phyloP scores from a whole-genome alignment of 2,888 invertebrate genomes.

The Notodromas monacha region DNA sequence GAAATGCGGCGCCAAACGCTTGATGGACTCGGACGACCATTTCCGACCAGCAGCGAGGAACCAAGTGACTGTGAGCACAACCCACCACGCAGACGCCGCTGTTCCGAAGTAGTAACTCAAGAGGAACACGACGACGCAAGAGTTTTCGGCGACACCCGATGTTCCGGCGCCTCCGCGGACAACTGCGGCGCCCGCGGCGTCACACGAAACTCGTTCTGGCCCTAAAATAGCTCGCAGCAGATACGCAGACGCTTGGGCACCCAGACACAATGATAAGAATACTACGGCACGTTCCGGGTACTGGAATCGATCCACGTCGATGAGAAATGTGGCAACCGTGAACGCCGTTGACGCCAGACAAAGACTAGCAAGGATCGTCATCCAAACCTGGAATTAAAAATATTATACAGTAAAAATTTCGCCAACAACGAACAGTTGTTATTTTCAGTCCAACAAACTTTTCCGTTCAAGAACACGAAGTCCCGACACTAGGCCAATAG shows the following conservation, averaged over 20 bases:
- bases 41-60: constrained; percentile 15
- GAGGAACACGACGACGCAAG: constrained; percentile 35
- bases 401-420: constrained; percentile 29
- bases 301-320: constrained; percentile 17
- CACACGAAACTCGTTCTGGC: constrained; percentile 18
- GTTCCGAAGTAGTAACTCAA: constrained; percentile 41
- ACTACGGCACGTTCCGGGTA: constrained; percentile 19
- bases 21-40: constrained; percentile 18
- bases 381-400: constrained; percentile 40
- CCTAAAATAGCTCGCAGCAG: constrained; percentile 15
- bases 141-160: constrained; percentile 21
- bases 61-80: constrained; percentile 18
- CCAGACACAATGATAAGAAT: constrained; percentile 17
- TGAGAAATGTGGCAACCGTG: constrained; percentile 17
- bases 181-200: constrained; percentile 22
- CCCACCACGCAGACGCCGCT: constrained; percentile 35
- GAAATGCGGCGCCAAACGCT: constrained; percentile 16
- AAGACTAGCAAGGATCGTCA: constrained; percentile 38
- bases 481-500: too few species aligned
- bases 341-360: constrained; percentile 23
- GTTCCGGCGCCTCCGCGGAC: constrained; percentile 17
- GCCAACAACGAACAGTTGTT: too few species aligned
- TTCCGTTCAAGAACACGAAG: too few species aligned
- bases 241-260: constrained; percentile 17
- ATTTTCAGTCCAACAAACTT: too few species aligned